Evolutionary conservation across 2,888 invertebrate genomes (phyloP).

Genomic region (Stegophylla sp.): DNA sequence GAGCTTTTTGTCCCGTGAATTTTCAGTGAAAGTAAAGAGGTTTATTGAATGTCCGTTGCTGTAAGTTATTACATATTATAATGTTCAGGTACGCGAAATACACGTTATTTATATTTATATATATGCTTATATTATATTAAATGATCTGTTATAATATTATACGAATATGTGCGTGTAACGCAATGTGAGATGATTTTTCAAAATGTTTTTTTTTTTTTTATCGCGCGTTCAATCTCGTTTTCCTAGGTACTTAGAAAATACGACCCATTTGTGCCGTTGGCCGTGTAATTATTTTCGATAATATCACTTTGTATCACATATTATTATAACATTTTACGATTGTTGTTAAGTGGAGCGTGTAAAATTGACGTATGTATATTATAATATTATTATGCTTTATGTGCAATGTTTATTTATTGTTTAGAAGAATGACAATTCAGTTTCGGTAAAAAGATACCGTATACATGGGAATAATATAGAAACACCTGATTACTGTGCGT

Average conservation of each 20-base stretch:
- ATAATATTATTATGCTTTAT: too few species aligned
- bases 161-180: too few species aligned
- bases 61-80: neutral
- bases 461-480: neutral
- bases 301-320: slow-evolving; percentile 1
- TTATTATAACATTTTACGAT: slow-evolving; percentile 7
- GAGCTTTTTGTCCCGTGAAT: neutral
- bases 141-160: neutral
- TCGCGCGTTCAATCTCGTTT: slow-evolving; percentile 3
- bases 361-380: neutral
- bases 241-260: neutral
- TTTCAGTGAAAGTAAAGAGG: neutral
- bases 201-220: neutral
- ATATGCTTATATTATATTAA: neutral
- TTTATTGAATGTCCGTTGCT: neutral
- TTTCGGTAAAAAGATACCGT: neutral
- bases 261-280: neutral
- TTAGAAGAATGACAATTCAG: slow-evolving; percentile 33
- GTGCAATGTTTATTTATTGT: neutral
- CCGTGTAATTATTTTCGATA: neutral
- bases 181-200: slow-evolving; percentile 5
- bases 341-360: neutral
- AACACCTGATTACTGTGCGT: neutral
- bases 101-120: neutral
- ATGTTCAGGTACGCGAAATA: neutral